Evolutionary conservation across 1,140 invertebrate genomes (phyloP).

Genomic region (Radopholus similis): DNA sequence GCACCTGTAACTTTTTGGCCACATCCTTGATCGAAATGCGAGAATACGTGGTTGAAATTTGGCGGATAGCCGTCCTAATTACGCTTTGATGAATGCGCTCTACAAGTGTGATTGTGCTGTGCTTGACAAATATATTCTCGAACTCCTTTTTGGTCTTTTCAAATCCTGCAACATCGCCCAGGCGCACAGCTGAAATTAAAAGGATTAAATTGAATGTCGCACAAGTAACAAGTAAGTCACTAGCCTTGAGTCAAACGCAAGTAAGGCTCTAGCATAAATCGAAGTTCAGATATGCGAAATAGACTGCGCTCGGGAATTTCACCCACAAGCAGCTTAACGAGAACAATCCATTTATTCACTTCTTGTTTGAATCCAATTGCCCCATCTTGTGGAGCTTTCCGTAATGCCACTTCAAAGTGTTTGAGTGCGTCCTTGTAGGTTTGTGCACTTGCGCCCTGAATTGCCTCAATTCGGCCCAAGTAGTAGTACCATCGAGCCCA

Average conservation of each 20-base stretch:
- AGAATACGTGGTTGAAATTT: slow-evolving; percentile 93
- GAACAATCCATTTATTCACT: background rate
- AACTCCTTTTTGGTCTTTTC: slow-evolving; percentile 82
- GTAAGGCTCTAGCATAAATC: background rate
- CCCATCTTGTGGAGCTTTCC: slow-evolving; percentile 61
- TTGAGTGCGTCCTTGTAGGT: slow-evolving; percentile 10
- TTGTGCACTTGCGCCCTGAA: slow-evolving; percentile 8
- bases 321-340: background rate
- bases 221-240: background rate
- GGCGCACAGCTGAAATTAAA: slow-evolving; percentile 72
- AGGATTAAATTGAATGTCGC: background rate
- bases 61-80: slow-evolving; percentile 94
- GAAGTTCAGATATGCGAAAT: background rate
- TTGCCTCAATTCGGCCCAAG: slow-evolving; percentile 82
- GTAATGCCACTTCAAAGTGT: slow-evolving; percentile 7
- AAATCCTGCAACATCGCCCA: slow-evolving; percentile 88
- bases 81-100: slow-evolving; percentile 87
- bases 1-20: slow-evolving; percentile 76
- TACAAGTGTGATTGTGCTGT: slow-evolving; percentile 55
- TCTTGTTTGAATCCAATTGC: slow-evolving; percentile 72
- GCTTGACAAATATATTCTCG: slow-evolving; percentile 42
- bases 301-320: background rate
- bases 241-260: background rate
- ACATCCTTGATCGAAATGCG: slow-evolving; percentile 90
- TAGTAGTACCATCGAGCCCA: slow-evolving; percentile 96